Conservation (phyloP, 2,797 vertebrate species). For the Sardinella longiceps region DNA sequence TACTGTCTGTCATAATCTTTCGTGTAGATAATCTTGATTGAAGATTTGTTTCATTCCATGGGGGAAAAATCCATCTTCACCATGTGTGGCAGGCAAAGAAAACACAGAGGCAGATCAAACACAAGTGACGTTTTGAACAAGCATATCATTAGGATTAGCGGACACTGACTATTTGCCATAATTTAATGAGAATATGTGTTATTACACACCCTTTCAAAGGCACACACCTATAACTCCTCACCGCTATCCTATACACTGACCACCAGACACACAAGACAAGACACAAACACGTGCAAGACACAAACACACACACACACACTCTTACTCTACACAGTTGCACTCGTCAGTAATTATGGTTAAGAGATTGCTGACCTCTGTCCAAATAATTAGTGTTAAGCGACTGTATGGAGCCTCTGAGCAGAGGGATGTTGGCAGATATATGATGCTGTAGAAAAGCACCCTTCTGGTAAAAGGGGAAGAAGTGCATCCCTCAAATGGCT, state of each 20-base stretch:
- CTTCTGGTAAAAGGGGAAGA: conserved; percentile 23
- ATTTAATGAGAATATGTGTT: background rate
- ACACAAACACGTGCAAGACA: background rate
- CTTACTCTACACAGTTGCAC: conserved; percentile 1
- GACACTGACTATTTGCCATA: background rate
- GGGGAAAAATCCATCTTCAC: background rate
- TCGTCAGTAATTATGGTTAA: background rate
- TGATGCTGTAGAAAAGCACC: conserved; percentile 19
- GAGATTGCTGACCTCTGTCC: conserved; percentile 36
- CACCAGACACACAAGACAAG: background rate
- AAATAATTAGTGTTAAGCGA: conserved; percentile 48
- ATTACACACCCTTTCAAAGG: background rate
- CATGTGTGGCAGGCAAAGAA: background rate
- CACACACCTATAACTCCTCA: background rate
- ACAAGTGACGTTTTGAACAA: background rate
- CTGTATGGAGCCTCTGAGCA: conserved; percentile 35
- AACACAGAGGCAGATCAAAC: background rate
- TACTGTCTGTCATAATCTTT: too few relatives aligned
- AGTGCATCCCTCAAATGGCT: conserved; percentile 34
- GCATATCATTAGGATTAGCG: background rate
- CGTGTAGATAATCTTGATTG: background rate
- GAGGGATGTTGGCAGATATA: conserved; percentile 29
- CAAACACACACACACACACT: background rate
- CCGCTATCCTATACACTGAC: too few relatives aligned
- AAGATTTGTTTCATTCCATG: background rate